Evolutionary conservation across 2,113 vertebrate genomes (phyloP), one percentile per base, ranked within the genome.

Genomic region (Oryctolagus cuniculus): DNA sequence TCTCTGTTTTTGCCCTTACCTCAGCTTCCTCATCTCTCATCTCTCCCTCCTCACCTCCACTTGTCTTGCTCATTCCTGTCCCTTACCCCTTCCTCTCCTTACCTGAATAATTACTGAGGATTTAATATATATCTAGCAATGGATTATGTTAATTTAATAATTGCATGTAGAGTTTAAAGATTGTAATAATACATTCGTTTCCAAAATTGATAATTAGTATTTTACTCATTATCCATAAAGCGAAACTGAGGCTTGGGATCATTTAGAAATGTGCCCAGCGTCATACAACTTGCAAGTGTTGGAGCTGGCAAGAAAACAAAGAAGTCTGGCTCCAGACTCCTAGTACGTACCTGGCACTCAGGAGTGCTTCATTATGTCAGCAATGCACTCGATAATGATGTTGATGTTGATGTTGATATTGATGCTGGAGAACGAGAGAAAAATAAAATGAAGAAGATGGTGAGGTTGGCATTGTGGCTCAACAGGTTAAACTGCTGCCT

Each of bases 271-370:
- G 27, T 58, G 11, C 0, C 7, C 29, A 51, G 1, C 9, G 24
- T 58, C 58, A 27, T 31, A 84, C 2, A 67, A 11, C 25, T 63
- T 16, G 25, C 11, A 53, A 25, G 3, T n/a, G 19, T n/a, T 17
- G 36, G n/a, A 84, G 25, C 0, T 3, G 15, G 55, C 70, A 24
- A 8, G 6, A 61, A 64, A 67, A 29, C 6, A 1, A 13, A 34
- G 1, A 0, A 22, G 61, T 49, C n/a, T 7, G 27, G 29, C 25
- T 25, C 9, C 3, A 1, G 11, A 5, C 49, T 67, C 27, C 81
- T 34, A 0, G 10, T 36, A 10, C 11, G 2, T 7, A n/a, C 1
- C 2, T 12, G 5, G 34, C 9, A 9, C 24, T 3, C 1, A n/a
- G 7, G 22, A 21, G 25, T 4, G 3, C 19, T 66, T 31, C 6